Conservation (phyloP, 2,888 invertebrate genomes). For the Vannuccia rotundouncinata region DNA sequence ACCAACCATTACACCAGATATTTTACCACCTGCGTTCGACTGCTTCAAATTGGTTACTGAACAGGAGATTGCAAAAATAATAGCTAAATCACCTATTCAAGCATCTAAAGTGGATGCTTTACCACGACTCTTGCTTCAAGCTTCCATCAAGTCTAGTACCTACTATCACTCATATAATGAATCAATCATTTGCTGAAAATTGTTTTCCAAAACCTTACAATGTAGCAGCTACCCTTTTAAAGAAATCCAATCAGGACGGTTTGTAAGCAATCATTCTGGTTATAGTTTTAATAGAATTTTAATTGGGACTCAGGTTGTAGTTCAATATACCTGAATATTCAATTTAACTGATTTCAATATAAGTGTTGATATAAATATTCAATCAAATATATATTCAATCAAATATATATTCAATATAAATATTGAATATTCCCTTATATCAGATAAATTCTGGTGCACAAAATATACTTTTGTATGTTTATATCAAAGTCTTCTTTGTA, state of each 20-base stretch:
- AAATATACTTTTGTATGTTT: not conserved
- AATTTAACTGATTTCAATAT: too few relatives aligned
- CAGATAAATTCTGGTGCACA: not conserved
- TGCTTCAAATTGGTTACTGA: not conserved
- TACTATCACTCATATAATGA: not conserved
- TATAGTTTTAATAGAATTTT: too few relatives aligned
- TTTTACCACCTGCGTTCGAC: not conserved
- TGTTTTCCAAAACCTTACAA: slow-evolving; percentile 5
- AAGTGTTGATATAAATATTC: too few relatives aligned
- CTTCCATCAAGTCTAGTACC: slow-evolving; percentile 3
- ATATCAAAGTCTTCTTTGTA: not conserved
- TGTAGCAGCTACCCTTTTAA: slow-evolving; percentile 8
- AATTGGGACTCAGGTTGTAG: too few relatives aligned
- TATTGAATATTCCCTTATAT: slow-evolving; percentile 17
- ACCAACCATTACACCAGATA: not conserved
- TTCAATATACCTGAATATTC: too few relatives aligned
- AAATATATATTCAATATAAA: too few relatives aligned
- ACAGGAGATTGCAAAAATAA: not conserved
- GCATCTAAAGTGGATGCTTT: slow-evolving; percentile 2
- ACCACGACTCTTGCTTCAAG: slow-evolving; percentile 1
- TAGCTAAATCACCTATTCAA: not conserved
- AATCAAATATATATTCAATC: too few relatives aligned
- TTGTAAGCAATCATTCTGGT: too few relatives aligned
- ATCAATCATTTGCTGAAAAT: not conserved
- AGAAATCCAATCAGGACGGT: not conserved